Conservation (phyloP, 2,888 invertebrate species). For the Aelia acuminata region DNA sequence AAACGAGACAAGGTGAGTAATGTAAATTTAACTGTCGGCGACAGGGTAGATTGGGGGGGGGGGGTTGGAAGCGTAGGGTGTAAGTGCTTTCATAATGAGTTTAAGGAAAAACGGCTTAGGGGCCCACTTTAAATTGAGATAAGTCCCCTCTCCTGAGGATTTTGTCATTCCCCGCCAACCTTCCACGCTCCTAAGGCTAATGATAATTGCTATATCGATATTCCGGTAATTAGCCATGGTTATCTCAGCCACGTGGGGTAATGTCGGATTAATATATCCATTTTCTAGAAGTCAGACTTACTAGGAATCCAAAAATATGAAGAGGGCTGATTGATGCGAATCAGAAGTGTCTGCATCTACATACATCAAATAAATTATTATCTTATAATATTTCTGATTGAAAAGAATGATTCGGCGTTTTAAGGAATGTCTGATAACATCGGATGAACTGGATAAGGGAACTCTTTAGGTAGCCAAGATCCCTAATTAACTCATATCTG, state of each 20-base stretch:
- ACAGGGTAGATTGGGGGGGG: background rate
- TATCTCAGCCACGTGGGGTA: background rate
- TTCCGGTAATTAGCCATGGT: background rate
- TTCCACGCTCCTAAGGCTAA: background rate
- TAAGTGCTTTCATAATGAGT: slow-evolving; percentile 45
- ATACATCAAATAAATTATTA: no score
- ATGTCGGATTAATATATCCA: background rate
- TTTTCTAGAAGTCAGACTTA: background rate
- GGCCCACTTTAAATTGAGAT: slow-evolving; percentile 41
- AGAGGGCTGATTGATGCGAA: no score
- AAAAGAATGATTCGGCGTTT: no score
- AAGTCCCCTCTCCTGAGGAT: background rate
- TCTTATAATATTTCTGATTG: no score
- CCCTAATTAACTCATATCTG: no score
- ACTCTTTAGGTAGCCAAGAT: no score
- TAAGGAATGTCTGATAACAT: no score
- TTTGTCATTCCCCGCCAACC: slow-evolving; percentile 30
- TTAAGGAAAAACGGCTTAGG: slow-evolving; percentile 48
- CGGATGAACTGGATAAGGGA: no score
- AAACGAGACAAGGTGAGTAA: slow-evolving; percentile 18
- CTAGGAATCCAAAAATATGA: background rate
- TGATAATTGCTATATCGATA: slow-evolving; percentile 43
- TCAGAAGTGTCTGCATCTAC: no score
- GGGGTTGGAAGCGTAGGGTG: background rate
- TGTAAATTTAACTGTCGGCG: slow-evolving; percentile 18